Evolutionary conservation across 1,140 invertebrate genomes (phyloP).

Genomic region (Nylanderia fulva): DNA sequence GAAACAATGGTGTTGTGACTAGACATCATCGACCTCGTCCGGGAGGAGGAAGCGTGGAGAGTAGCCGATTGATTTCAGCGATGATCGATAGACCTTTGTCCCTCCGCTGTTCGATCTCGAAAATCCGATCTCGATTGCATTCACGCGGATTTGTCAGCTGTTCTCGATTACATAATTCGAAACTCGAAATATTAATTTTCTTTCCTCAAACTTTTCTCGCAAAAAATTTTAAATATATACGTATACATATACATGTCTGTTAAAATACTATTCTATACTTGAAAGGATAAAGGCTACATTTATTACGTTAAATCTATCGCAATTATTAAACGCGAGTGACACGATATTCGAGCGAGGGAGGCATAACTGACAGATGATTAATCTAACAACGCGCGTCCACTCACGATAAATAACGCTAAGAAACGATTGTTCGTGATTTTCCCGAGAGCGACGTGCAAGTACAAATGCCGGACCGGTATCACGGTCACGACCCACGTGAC

Average conservation of each 20-base stretch:
- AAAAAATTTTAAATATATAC: not conserved
- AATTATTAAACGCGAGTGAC: not conserved
- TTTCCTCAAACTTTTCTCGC: not conserved
- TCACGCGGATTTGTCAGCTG: not conserved
- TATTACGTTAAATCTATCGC: not conserved
- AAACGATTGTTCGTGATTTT: conserved; percentile 44
- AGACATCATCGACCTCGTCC: conserved; percentile 71
- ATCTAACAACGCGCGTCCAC: conserved; percentile 4
- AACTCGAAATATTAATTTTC: not conserved
- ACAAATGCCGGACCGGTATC: conserved; percentile 50
- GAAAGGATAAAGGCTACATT: too few relatives aligned
- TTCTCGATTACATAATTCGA: conserved; percentile 4
- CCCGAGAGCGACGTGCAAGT: conserved; percentile 31
- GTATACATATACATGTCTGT: not conserved
- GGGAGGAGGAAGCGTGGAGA: conserved; percentile 1
- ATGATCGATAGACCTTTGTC: conserved; percentile 72
- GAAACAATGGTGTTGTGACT: conserved; percentile 79
- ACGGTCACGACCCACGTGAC: conserved; percentile 48
- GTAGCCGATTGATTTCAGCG: conserved; percentile 71
- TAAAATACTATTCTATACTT: not conserved
- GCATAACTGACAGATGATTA: conserved; percentile 5
- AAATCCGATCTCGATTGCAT: not conserved
- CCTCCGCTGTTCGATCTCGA: conserved; percentile 44
- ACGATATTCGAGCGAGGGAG: not conserved
- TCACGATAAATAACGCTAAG: conserved; percentile 2